Conservation (phyloP, 2,113 vertebrate genomes). For the Megaceryle torquata region DNA sequence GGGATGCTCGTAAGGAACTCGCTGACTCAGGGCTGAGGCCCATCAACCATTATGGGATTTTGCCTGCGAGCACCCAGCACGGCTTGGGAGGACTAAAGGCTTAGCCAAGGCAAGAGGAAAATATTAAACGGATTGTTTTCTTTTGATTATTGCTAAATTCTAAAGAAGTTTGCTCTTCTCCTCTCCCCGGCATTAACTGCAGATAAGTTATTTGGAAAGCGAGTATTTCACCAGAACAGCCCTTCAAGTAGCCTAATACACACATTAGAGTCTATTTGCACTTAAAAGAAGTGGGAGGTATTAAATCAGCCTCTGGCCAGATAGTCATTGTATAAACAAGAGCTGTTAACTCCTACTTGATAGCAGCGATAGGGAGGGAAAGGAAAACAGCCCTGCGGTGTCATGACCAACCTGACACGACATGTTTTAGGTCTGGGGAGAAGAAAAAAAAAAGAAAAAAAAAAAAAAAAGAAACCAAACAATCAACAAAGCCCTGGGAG, state of each 20-base stretch:
- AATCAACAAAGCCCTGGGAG: background rate
- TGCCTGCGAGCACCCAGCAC: background rate
- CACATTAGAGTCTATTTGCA: slow-evolving; percentile 70
- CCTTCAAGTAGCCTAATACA: slow-evolving; percentile 61
- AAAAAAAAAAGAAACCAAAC: background rate
- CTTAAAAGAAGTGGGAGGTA: slow-evolving; percentile 64
- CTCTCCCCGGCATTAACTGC: slow-evolving; percentile 5
- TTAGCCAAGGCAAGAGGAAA: background rate
- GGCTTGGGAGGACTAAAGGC: background rate
- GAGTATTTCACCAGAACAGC: slow-evolving; percentile 44
- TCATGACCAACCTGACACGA: slow-evolving; percentile 11
- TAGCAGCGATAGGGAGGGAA: slow-evolving; percentile 40
- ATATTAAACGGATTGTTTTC: background rate
- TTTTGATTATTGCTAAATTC: background rate
- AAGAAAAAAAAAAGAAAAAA: too few species aligned
- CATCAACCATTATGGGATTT: fast-evolving
- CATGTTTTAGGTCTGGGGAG: background rate
- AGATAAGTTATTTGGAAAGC: slow-evolving; percentile 64
- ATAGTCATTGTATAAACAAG: slow-evolving; percentile 55
- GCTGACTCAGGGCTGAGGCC: background rate
- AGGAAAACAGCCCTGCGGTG: slow-evolving; percentile 50
- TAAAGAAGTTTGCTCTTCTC: background rate
- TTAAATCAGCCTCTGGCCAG: slow-evolving; percentile 36
- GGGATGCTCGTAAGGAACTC: background rate
- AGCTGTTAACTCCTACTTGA: slow-evolving; percentile 53